Percentiles rank a stretch among this genome's conserved stretches.
Evolutionary conservation across 1,140 invertebrate species (phyloP).

Genomic region (Drosophila pruinosa): DNA sequence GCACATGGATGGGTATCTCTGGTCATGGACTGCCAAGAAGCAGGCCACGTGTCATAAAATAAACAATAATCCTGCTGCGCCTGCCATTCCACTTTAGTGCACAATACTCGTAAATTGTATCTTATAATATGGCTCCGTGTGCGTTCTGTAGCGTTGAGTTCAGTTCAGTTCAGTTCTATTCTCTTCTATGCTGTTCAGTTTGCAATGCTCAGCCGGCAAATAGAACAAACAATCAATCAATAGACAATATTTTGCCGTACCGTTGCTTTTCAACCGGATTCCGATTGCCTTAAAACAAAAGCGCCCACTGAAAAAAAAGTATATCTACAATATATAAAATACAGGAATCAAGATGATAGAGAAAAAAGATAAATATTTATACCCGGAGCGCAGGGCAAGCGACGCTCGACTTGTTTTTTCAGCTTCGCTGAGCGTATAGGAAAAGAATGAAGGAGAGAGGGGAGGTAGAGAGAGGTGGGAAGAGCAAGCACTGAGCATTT

Average conservation of each 20-base stretch:
- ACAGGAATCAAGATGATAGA: slow-evolving; percentile 42
- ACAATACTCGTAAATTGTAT: slow-evolving; percentile 74
- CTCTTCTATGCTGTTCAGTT: slow-evolving; percentile 13
- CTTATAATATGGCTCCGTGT: slow-evolving; percentile 76
- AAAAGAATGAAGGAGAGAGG: slow-evolving; percentile 30
- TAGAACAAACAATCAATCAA: slow-evolving; percentile 80
- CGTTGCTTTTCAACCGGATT: slow-evolving; percentile 48
- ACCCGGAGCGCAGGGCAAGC: slow-evolving; percentile 76
- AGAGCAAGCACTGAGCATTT: slow-evolving; percentile 66
- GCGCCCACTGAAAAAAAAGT: slow-evolving; percentile 41
- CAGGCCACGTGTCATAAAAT: slow-evolving; percentile 77
- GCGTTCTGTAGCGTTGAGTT: background rate
- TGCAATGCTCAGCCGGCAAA: slow-evolving; percentile 42
- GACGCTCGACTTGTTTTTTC: slow-evolving; percentile 81
- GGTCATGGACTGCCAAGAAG: slow-evolving; percentile 1
- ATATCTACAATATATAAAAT: slow-evolving; percentile 18
- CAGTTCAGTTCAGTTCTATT: slow-evolving; percentile 6
- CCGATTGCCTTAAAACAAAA: slow-evolving; percentile 79
- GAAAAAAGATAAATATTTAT: slow-evolving; percentile 76
- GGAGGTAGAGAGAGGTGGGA: slow-evolving; percentile 27
- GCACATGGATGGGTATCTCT: slow-evolving; percentile 24
- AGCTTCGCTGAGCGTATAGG: slow-evolving; percentile 77
- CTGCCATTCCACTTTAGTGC: slow-evolving; percentile 77
- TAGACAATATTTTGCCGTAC: slow-evolving; percentile 74
- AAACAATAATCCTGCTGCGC: slow-evolving; percentile 76